Conservation (phyloP, 2,888 invertebrate genomes). For the Apamea epomidion region DNA sequence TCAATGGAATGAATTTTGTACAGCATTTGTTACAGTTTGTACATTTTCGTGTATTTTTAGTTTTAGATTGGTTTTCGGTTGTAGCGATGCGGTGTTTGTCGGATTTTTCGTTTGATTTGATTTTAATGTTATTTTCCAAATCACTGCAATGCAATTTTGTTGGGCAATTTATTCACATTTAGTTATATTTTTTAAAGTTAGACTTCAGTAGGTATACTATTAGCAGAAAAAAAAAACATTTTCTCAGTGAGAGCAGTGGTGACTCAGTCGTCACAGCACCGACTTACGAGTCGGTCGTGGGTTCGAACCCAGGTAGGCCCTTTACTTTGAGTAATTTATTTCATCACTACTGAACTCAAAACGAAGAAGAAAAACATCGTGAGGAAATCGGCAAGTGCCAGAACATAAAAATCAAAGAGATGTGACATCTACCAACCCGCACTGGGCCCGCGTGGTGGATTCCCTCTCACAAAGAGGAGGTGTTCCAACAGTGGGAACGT, state of each 20-base stretch:
- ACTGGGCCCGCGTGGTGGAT: no score
- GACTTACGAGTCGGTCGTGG: no score
- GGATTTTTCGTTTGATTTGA: conserved; percentile 27
- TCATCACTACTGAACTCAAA: not conserved
- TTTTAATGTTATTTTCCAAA: conserved; percentile 3
- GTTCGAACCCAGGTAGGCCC: no score
- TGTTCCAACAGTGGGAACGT: not conserved
- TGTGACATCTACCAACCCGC: no score
- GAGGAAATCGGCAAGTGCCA: not conserved
- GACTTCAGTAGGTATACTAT: not conserved
- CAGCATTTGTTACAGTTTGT: conserved; percentile 33
- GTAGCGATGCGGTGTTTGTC: conserved; percentile 10
- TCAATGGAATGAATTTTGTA: conserved; percentile 56
- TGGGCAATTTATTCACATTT: not conserved
- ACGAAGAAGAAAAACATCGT: not conserved
- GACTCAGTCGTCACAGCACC: no score
- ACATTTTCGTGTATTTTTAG: conserved; percentile 44
- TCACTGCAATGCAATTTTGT: not conserved
- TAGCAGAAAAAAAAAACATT: not conserved
- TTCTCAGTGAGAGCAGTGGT: no score
- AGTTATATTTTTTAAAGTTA: not conserved
- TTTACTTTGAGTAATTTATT: not conserved
- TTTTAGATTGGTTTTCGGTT: conserved; percentile 40
- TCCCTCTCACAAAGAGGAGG: not conserved
- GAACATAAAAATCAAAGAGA: not conserved